A percentile compares a stretch with the other conserved stretches of the same genome.
Conservation (phyloP, 2,888 invertebrate species). For the Cerastis rubricosa region DNA sequence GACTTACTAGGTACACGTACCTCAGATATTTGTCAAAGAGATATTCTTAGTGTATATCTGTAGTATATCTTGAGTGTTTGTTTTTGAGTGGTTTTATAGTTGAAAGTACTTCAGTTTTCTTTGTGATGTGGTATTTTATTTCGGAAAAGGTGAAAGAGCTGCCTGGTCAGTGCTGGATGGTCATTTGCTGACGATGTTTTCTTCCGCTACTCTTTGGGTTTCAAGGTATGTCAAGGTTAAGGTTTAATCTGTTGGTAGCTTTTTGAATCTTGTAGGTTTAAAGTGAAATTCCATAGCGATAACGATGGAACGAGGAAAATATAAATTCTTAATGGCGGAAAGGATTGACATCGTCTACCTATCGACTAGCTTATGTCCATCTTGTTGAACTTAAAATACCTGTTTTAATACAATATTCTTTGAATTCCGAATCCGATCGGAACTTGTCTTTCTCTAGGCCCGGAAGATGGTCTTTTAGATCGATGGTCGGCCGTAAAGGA, state of each 20-base stretch:
- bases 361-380: neutral
- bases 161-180: neutral
- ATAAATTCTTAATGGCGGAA: neutral
- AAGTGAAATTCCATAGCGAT: neutral
- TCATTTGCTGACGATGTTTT: neutral
- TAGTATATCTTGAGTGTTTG: neutral
- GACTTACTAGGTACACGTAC: neutral
- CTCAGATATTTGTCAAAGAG: conserved; percentile 9
- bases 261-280: neutral
- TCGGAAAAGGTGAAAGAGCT: neutral
- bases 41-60: no score
- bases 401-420: neutral
- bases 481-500: no score
- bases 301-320: neutral
- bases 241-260: neutral
- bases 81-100: conserved; percentile 4
- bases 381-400: neutral
- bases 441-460: neutral
- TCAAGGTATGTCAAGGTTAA: neutral
- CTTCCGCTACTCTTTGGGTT: neutral
- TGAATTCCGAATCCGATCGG: neutral
- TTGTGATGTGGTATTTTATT: conserved; percentile 12
- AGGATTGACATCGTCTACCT: neutral
- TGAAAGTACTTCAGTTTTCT: neutral
- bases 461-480: neutral